Conservation (phyloP, 2,888 invertebrate genomes). For the Drosophila tanythrix region DNA sequence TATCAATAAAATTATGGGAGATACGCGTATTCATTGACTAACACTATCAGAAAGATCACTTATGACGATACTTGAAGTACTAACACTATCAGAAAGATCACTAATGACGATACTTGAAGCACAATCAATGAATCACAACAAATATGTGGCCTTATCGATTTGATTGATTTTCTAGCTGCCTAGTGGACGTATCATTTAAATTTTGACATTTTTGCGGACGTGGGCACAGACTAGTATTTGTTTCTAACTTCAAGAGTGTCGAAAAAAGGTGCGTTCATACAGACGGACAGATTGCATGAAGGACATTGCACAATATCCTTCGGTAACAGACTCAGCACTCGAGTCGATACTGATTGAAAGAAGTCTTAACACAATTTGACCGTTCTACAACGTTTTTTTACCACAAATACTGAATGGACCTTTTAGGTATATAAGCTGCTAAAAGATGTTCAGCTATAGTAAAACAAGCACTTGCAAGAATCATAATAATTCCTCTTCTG, state of each 20-base stretch:
- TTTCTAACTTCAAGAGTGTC: not conserved
- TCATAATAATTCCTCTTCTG: conserved; percentile 16
- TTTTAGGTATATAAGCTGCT: not conserved
- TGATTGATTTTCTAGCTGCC: not conserved
- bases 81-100: not conserved
- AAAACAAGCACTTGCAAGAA: not conserved
- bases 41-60: not conserved
- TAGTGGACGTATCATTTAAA: too few species aligned
- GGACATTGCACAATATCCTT: not conserved
- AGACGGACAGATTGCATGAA: not conserved
- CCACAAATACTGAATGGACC: not conserved
- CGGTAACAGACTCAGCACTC: not conserved
- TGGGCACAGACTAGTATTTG: not conserved
- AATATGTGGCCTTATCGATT: too few species aligned
- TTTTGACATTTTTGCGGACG: not conserved
- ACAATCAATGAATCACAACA: too few species aligned
- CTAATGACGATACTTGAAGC: not conserved
- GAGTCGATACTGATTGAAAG: not conserved
- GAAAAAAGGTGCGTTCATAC: not conserved
- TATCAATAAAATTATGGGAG: not conserved
- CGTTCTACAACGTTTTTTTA: not conserved
- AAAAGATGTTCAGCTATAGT: not conserved
- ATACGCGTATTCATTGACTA: not conserved
- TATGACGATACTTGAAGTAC: not conserved
- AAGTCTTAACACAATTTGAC: not conserved